Evolutionary conservation across 2,888 invertebrate species (phyloP), one percentile per base, ranked within the genome.

Genomic region (Polymixis lichenea): DNA sequence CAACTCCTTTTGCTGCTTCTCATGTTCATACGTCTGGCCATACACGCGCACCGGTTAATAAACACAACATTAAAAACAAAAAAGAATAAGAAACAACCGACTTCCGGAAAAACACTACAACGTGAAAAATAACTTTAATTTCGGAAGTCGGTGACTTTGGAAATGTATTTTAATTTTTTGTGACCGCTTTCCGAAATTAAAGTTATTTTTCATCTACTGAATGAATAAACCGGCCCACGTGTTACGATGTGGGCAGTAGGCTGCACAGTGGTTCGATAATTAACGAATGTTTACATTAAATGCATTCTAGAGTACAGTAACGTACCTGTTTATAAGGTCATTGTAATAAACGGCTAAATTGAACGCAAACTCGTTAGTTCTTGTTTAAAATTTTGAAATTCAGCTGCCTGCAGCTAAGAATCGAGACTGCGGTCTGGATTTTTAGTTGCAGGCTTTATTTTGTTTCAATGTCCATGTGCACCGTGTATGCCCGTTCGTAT

Each of bases 221-320:
- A 71, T 72, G 58, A 69, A 77, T 79, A 76, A 78, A 78, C 46
- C 70, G 28, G 67, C 80, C 78, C 81, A 81, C 86, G 72, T 85
- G 86, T 77, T 86, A 55, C 79, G 58, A 61, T 86, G 58, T 73
- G 64, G 72, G 62, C 80, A 62, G 77, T 77, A 78, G 72, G 68
- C 65, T 77, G 69, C 56, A 77, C 77, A 78, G 65, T 60, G 71
- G 76, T 71, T 80, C 68, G 74, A 73, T 87, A 86, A 84, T 87
- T 86, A 88, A 82, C 75, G 49, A 78, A 80, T 85, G 87, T 87
- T 88, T 88, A 88, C 76, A 75, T 85, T 83, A 78, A 82, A 80
- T 75, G 74, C 75, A 77, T 82, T 78, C 76, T 77, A 82, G 78
- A 85, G 78, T 82, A 80, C 78, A 84, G 79, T 75, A 78, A 74